Percentiles rank a stretch among this genome's conserved stretches.
These are phyloP conservation scores for Diachasma alloeum DNA, from an alignment of 1,140 invertebrate genomes.

Conservation along the genomic window DNA sequence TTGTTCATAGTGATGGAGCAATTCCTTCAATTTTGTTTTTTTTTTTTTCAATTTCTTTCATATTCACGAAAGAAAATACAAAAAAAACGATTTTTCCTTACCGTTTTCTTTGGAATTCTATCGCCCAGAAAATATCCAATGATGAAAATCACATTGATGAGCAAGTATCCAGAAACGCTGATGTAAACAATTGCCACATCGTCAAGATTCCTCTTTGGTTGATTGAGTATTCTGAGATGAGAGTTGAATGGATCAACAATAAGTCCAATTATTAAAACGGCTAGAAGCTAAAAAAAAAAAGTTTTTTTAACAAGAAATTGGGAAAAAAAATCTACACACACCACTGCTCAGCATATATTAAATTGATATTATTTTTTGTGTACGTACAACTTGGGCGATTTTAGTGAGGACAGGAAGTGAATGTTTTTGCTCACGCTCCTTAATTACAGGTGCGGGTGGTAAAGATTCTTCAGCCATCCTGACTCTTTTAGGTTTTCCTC, in stretches of 20 bases:
- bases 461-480: conserved; percentile 62
- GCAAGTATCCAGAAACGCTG: conserved; percentile 68
- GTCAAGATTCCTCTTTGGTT: conserved; percentile 61
- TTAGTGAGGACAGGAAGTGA: conserved; percentile 55
- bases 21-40: no score
- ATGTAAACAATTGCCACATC: conserved; percentile 69
- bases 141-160: conserved; percentile 72
- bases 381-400: conserved; percentile 62
- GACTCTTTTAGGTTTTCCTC: conserved; percentile 58
- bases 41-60: no score
- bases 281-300: conserved; percentile 55
- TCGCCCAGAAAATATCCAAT: conserved; percentile 70
- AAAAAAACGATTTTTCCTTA: conserved; percentile 36
- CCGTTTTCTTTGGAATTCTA: conserved; percentile 72
- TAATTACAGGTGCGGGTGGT: conserved; percentile 51
- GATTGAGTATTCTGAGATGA: conserved; percentile 51
- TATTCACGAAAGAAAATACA: no score
- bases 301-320: conserved; percentile 7
- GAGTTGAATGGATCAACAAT: conserved; percentile 68
- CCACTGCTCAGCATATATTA: background rate
- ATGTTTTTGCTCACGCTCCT: conserved; percentile 49
- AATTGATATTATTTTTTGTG: background rate
- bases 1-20: no score
- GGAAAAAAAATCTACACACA: background rate
- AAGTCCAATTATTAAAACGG: conserved; percentile 65